Evolutionary conservation across 37 sponge, comb jelly and placozoan genomes (phyloP).

Genomic region (Oopsacas minuta): DNA sequence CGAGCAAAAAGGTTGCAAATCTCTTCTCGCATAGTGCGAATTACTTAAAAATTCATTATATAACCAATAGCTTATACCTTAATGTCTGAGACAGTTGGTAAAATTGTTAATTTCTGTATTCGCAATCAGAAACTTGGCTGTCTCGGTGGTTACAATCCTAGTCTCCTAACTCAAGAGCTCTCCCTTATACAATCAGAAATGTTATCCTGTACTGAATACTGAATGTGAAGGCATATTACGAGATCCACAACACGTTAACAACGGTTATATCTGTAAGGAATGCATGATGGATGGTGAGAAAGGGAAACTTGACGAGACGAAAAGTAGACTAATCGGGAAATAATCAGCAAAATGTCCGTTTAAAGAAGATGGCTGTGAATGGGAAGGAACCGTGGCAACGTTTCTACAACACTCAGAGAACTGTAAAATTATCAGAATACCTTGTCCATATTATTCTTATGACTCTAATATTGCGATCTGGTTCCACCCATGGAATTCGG

Average conservation of each 20-base stretch:
- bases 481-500: background rate
- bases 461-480: background rate
- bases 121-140: background rate
- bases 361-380: background rate
- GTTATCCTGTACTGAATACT: background rate
- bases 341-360: background rate
- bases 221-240: constrained; percentile 14
- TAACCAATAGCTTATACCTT: no score
- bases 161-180: background rate
- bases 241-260: background rate
- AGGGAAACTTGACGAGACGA: background rate
- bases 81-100: background rate
- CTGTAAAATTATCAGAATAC: background rate
- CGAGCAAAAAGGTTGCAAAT: no score
- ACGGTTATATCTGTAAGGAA: background rate
- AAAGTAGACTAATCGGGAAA: background rate
- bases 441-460: background rate
- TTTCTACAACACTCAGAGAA: background rate
- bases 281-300: background rate
- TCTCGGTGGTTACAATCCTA: background rate
- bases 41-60: no score
- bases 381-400: background rate
- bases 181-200: background rate
- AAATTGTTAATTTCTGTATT: background rate
- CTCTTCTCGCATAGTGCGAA: no score